Base-by-base conservation (phyloP, 1,140 invertebrate genomes). In the Drosophila kepulauana region DNA sequence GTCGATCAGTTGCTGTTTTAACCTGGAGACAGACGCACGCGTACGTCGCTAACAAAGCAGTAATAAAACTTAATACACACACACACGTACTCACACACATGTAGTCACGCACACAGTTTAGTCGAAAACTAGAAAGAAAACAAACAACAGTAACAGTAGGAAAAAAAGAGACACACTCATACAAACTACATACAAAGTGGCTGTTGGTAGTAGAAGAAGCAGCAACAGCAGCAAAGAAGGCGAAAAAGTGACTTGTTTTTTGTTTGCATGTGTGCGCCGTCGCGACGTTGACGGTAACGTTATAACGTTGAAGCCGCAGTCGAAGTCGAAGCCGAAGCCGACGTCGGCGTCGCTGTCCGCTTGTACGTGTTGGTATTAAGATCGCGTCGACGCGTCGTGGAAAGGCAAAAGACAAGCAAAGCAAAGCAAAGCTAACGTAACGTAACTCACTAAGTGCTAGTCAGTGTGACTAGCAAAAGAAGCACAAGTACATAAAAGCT, bases 51-150 rank as follows among this genome's bases (percentile, higher is more conserved):
- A 30, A 25, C 20, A 25, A 35, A 65, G 28, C 28, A 59, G 61
- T 35, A 65, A 48, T 13, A 57, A 54, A 79, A 69, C 46, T 64
- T 66, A 56, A 69, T 49, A 73, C 65, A 66, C 38, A 64, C 25
- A 65, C 49, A 52, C 54, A 69, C 38, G 71, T 59, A 66, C 49
- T 65, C 8, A 49, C 33, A 76, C 8, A 48, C 59, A 33, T 13
- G 30, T 16, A 43, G 15, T 15, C 59, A 63, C 59, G 59, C 49
- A 70, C 56, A 49, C 56, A 41, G 56, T 57, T 65, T 70, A 76
- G 69, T 71, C 74, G 62, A 77, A 82, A 87, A 87, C 82, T 87
- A 87, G 82, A 82, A 87, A 82, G 78, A 87, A 86, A 78, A 87
- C 76, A 84, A 76, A 81, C 46, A 57, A 41, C 54, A 86, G 78